These are phyloP conservation scores for Chloroclystis v-ata DNA, from an alignment of 2,888 invertebrate species.

Conservation along the genomic window DNA sequence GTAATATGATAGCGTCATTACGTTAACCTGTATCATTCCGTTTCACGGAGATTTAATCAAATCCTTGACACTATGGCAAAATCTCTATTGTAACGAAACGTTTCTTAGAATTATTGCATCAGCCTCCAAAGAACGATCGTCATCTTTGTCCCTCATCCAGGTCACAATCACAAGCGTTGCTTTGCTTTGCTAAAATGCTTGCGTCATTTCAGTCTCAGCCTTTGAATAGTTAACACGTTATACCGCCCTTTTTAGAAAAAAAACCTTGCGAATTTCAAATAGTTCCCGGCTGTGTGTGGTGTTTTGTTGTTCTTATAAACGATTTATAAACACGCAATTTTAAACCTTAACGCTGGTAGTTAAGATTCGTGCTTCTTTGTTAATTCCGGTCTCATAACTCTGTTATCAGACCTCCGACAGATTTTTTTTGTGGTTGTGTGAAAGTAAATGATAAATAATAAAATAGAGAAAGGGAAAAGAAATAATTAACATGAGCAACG, in stretches of 20 bases:
- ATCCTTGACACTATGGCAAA: neutral
- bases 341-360: constrained; percentile 3
- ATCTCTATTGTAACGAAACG: constrained; percentile 29
- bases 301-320: neutral
- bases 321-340: neutral
- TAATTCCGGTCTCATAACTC: constrained; percentile 50
- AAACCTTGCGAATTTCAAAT: neutral
- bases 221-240: neutral
- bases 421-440: constrained; percentile 19
- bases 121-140: constrained; percentile 19
- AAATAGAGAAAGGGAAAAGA: constrained; percentile 23
- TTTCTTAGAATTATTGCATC: constrained; percentile 31
- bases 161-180: neutral
- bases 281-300: neutral
- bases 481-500: constrained; percentile 60
- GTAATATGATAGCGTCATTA: neutral
- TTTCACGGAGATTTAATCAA: too few species aligned
- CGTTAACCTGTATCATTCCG: too few species aligned
- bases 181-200: neutral
- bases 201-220: constrained; percentile 6
- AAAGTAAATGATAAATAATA: constrained; percentile 16
- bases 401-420: constrained; percentile 45
- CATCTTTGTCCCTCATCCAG: neutral
- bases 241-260: neutral
- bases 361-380: constrained; percentile 24